Evolutionary conservation across 2,113 vertebrate species (phyloP).

Genomic region (Equus quagga): DNA sequence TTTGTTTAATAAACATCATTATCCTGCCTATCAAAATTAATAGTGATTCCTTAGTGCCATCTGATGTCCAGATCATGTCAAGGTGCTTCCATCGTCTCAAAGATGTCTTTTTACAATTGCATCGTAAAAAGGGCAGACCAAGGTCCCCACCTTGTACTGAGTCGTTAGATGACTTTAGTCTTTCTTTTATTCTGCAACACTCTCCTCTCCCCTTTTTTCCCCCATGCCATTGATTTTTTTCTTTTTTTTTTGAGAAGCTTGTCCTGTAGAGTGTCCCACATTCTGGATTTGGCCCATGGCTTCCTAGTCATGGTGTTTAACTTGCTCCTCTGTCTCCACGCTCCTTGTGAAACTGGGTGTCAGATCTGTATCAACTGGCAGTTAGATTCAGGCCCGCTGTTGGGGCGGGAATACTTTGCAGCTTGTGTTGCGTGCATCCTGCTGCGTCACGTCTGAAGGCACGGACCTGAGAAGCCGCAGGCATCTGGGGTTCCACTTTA

Average conservation of each 20-base stretch:
- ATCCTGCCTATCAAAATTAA: constrained; percentile 49
- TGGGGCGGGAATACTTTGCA: neutral
- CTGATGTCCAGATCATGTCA: neutral
- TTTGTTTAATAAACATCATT: constrained; percentile 61
- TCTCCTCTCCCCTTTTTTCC: accelerated
- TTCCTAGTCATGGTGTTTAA: neutral
- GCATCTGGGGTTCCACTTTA: accelerated
- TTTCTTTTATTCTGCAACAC: neutral
- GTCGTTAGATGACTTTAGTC: neutral
- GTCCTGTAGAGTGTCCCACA: neutral
- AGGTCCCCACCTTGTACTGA: neutral
- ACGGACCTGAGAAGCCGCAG: too few species aligned
- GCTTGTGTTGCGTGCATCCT: too few species aligned
- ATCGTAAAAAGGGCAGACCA: constrained; percentile 20
- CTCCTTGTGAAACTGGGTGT: neutral
- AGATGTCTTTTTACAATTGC: neutral
- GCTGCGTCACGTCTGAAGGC: accelerated
- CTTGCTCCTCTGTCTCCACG: neutral
- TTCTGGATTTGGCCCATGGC: neutral
- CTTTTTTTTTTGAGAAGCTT: neutral
- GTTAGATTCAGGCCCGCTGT: too few species aligned
- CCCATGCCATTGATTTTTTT: neutral
- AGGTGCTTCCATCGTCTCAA: constrained; percentile 28
- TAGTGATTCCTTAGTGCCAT: constrained; percentile 29
- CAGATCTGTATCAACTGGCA: too few species aligned